A percentile compares a stretch with the other conserved stretches of the same genome.
phyloP scores from a whole-genome alignment of 2,888 invertebrate genomes.

The Leptura quadrifasciata region DNA sequence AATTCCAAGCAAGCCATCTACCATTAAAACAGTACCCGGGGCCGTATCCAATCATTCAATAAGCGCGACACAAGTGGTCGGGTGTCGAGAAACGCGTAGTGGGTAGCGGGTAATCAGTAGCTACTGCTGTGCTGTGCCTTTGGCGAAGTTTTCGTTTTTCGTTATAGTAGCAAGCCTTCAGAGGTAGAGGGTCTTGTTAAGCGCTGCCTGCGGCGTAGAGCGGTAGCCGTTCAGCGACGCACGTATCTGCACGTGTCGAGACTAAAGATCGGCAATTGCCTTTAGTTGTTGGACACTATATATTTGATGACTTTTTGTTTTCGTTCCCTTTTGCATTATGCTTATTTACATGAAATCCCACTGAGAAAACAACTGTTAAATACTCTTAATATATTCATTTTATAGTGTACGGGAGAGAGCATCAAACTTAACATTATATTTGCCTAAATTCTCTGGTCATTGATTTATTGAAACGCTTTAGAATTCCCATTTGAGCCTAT shows the following conservation, averaged over 20 bases:
- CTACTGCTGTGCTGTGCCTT: slow-evolving; percentile 55
- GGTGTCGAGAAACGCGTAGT: slow-evolving; percentile 58
- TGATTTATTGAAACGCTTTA: no score
- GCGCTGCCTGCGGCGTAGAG: slow-evolving; percentile 60
- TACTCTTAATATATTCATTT: slow-evolving; percentile 25
- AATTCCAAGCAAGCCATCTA: slow-evolving; percentile 65
- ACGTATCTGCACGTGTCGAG: slow-evolving; percentile 68
- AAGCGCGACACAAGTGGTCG: slow-evolving; percentile 65
- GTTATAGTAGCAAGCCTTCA: slow-evolving; percentile 62
- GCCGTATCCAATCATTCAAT: slow-evolving; percentile 70
- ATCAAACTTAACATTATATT: neutral
- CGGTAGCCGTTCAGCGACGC: slow-evolving; percentile 64
- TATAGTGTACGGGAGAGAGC: neutral
- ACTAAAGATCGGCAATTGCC: slow-evolving; percentile 63
- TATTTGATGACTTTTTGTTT: slow-evolving; percentile 63
- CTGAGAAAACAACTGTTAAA: slow-evolving; percentile 24
- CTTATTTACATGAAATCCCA: slow-evolving; percentile 47
- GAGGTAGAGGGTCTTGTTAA: slow-evolving; percentile 68
- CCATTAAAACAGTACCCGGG: slow-evolving; percentile 71
- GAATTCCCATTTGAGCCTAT: no score
- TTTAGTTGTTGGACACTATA: slow-evolving; percentile 51
- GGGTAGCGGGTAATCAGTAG: slow-evolving; percentile 65
- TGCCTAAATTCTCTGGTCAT: no score
- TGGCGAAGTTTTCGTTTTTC: slow-evolving; percentile 57
- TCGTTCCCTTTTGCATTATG: slow-evolving; percentile 57